A percentile compares a stretch with the other conserved stretches of the same genome.
Evolutionary conservation across 2,888 invertebrate genomes (phyloP).

Genomic region (Papilio demoleus): DNA sequence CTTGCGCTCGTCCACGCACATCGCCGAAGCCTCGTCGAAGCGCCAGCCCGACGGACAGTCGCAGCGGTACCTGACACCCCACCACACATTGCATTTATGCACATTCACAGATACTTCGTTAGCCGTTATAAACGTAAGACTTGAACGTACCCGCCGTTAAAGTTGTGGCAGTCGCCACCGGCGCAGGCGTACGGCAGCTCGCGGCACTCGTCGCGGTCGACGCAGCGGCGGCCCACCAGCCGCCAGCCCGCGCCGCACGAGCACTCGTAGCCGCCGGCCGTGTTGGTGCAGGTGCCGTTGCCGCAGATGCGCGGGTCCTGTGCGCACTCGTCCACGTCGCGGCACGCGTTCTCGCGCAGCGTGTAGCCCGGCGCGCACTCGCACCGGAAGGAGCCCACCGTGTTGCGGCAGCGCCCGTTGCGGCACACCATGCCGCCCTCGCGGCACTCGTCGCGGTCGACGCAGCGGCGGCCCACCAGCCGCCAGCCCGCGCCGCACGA

Average conservation of each 20-base stretch:
- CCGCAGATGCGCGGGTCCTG: constrained; percentile 79
- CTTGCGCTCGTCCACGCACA: constrained; percentile 89
- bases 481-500: constrained; percentile 91
- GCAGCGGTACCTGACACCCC: constrained; percentile 89
- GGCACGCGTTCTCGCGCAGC: constrained; percentile 89
- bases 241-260: constrained; percentile 91
- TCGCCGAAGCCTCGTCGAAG: constrained; percentile 86
- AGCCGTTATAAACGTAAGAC: too few relatives aligned
- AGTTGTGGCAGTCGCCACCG: constrained; percentile 91
- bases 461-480: constrained; percentile 86
- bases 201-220: constrained; percentile 92
- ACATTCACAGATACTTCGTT: not conserved
- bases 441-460: constrained; percentile 92
- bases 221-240: constrained; percentile 82
- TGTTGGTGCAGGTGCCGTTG: constrained; percentile 71
- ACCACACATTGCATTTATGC: not conserved
- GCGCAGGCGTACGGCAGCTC: constrained; percentile 89
- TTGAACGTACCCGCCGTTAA: constrained; percentile 86
- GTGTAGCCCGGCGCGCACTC: constrained; percentile 92
- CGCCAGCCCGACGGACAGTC: constrained; percentile 91
- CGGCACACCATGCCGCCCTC: constrained; percentile 93
- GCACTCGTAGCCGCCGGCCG: constrained; percentile 84
- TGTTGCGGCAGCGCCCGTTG: constrained; percentile 92
- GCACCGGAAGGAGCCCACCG: constrained; percentile 90
- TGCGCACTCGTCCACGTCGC: constrained; percentile 90